phyloP scores from a whole-genome alignment of 2,888 invertebrate genomes.

The Coelopa pilipes region DNA sequence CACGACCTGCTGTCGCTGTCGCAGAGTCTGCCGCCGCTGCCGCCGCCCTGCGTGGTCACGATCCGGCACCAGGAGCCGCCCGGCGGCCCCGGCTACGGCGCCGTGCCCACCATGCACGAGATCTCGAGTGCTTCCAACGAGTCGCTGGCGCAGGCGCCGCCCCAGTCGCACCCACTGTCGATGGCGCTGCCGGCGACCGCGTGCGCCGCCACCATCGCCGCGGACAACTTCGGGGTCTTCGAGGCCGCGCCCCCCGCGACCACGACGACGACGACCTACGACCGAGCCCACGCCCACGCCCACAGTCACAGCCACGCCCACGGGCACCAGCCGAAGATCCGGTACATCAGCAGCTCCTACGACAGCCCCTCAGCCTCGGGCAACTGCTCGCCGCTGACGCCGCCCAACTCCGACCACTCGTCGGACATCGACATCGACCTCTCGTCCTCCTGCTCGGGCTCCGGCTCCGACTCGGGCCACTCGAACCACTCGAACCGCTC shows the following conservation, averaged over 20 bases:
- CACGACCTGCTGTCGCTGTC: conserved; percentile 82
- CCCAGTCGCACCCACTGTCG: conserved; percentile 35
- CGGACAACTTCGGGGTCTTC: conserved; percentile 46
- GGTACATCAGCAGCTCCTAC: conserved; percentile 64
- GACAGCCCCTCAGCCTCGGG: conserved; percentile 62
- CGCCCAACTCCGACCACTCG: conserved; percentile 79
- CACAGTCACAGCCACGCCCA: conserved; percentile 35
- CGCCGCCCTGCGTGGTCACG: conserved; percentile 76
- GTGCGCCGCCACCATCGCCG: conserved; percentile 47
- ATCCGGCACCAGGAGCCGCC: conserved; percentile 68
- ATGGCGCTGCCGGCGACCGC: conserved; percentile 44
- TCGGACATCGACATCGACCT: conserved; percentile 76
- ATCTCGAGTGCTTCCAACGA: conserved; percentile 61
- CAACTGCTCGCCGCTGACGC: conserved; percentile 72
- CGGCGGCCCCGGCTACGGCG: conserved; percentile 41
- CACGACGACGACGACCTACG: conserved; percentile 13
- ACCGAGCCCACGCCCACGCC: conserved; percentile 24
- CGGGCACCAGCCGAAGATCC: conserved; percentile 54
- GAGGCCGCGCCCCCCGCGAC: conserved; percentile 40
- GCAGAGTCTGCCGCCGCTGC: conserved; percentile 80
- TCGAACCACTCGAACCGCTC: conserved; percentile 42
- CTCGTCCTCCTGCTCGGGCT: no score
- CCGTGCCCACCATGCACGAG: conserved; percentile 63
- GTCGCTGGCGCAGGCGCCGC: conserved; percentile 36
- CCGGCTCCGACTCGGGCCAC: conserved; percentile 63